A percentile compares a stretch with the other conserved stretches of the same genome.
Evolutionary conservation across 1,140 invertebrate genomes (phyloP).

Genomic region (Frieseomelitta varia): DNA sequence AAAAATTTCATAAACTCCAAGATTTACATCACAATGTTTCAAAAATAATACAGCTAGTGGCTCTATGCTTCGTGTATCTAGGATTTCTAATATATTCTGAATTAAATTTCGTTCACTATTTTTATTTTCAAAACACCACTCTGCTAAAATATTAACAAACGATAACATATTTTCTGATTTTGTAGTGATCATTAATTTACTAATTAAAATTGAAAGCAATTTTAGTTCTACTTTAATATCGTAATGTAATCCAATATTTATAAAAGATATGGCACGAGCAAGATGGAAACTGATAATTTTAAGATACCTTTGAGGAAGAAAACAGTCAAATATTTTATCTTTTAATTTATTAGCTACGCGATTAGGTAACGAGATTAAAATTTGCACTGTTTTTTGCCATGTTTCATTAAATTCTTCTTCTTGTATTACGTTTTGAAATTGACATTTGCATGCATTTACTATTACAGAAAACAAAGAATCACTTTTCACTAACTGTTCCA

Average conservation of each 20-base stretch:
- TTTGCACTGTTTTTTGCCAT: constrained; percentile 84
- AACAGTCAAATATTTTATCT: constrained; percentile 83
- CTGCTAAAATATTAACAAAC: constrained; percentile 80
- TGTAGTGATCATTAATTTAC: constrained; percentile 84
- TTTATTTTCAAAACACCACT: constrained; percentile 69
- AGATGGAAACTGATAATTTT: constrained; percentile 85
- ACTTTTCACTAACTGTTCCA: constrained; percentile 83
- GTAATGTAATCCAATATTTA: constrained; percentile 78
- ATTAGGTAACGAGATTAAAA: constrained; percentile 86
- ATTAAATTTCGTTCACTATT: constrained; percentile 65
- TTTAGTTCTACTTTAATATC: constrained; percentile 78
- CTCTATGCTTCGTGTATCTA: constrained; percentile 80
- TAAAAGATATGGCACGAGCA: constrained; percentile 83
- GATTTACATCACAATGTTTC: constrained; percentile 66
- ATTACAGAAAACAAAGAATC: constrained; percentile 83
- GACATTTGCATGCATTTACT: constrained; percentile 71
- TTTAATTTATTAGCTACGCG: constrained; percentile 86
- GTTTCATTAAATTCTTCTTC: constrained; percentile 66
- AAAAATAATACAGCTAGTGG: constrained; percentile 78
- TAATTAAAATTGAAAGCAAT: constrained; percentile 83
- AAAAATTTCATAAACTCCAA: constrained; percentile 74
- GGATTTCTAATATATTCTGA: constrained; percentile 74
- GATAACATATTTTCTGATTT: constrained; percentile 77
- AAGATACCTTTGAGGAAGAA: constrained; percentile 83
- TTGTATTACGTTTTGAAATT: constrained; percentile 48